Percentiles rank a stretch among this genome's conserved stretches.
Conservation (phyloP, 2,797 vertebrate genomes). For the Parauchenoglanis punctatus region DNA sequence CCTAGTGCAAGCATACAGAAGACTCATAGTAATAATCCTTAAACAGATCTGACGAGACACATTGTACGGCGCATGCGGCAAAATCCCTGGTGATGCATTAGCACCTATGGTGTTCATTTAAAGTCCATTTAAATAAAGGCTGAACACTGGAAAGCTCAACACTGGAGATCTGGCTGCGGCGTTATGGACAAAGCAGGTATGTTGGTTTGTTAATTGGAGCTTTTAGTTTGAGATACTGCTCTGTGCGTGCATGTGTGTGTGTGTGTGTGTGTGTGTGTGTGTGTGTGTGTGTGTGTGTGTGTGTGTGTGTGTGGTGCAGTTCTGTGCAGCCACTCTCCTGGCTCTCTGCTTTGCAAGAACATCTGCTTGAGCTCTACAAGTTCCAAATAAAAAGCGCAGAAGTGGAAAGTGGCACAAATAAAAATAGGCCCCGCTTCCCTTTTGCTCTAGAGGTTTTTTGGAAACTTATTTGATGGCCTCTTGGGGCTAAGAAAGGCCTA, state of each 20-base stretch:
- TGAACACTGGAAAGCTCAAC: not conserved
- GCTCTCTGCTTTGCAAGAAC: constrained; percentile 50
- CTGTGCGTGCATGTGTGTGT: not conserved
- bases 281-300: constrained; percentile 4
- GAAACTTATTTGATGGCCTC: constrained; percentile 46
- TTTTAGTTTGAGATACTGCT: not conserved
- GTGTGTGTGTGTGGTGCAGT: not conserved
- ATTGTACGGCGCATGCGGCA: too few relatives aligned
- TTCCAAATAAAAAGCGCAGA: constrained; percentile 64
- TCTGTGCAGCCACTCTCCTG: constrained; percentile 12
- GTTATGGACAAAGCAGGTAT: not conserved
- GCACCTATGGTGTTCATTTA: not conserved
- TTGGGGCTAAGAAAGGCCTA: constrained; percentile 56
- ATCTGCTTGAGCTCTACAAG: constrained; percentile 62
- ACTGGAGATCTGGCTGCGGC: not conserved
- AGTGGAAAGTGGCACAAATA: constrained; percentile 63
- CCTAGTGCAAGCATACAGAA: not conserved
- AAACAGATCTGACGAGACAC: constrained; percentile 5
- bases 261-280: constrained; percentile 8
- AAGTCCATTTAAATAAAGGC: not conserved
- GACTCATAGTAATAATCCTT: not conserved
- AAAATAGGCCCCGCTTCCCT: constrained; percentile 65
- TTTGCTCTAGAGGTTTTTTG: constrained; percentile 53
- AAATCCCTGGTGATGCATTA: not conserved
- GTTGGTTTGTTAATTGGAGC: not conserved